A percentile compares a stretch with the other conserved stretches of the same genome.
phyloP scores from a whole-genome alignment of 2,888 invertebrate genomes.

The Troglohyphantes excavatus region DNA sequence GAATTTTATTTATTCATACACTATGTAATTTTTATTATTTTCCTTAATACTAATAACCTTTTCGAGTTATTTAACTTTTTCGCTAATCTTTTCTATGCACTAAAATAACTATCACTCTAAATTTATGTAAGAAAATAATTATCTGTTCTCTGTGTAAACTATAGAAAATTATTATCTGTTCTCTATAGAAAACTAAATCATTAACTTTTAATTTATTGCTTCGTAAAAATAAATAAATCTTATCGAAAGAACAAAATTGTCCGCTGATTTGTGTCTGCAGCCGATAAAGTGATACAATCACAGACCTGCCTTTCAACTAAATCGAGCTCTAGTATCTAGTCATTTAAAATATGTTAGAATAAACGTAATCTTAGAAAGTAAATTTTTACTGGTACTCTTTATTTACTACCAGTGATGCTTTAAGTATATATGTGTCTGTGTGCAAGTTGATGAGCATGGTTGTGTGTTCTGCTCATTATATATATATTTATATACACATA shows the following conservation, averaged over 20 bases:
- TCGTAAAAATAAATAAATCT: background rate
- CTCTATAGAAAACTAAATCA: background rate
- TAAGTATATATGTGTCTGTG: slow-evolving; percentile 44
- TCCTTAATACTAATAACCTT: background rate
- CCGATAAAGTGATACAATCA: slow-evolving; percentile 71
- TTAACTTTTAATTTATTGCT: background rate
- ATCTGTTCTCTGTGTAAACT: background rate
- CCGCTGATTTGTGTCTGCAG: slow-evolving; percentile 38
- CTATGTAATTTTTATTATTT: background rate
- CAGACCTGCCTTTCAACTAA: slow-evolving; percentile 77
- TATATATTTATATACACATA: slow-evolving; percentile 64
- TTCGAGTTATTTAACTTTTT: background rate
- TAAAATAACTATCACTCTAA: background rate
- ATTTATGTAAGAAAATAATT: background rate
- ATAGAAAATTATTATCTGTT: background rate
- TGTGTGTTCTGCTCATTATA: slow-evolving; percentile 62
- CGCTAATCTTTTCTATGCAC: no score
- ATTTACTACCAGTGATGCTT: slow-evolving; percentile 56
- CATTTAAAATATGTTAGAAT: slow-evolving; percentile 76
- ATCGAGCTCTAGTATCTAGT: slow-evolving; percentile 76
- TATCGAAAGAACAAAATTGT: slow-evolving; percentile 60
- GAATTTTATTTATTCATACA: background rate
- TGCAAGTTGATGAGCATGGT: slow-evolving; percentile 55
- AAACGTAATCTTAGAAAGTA: slow-evolving; percentile 61
- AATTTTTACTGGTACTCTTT: slow-evolving; percentile 69